Base-by-base conservation (phyloP, 2,888 invertebrate species). In the Bombylius major region DNA sequence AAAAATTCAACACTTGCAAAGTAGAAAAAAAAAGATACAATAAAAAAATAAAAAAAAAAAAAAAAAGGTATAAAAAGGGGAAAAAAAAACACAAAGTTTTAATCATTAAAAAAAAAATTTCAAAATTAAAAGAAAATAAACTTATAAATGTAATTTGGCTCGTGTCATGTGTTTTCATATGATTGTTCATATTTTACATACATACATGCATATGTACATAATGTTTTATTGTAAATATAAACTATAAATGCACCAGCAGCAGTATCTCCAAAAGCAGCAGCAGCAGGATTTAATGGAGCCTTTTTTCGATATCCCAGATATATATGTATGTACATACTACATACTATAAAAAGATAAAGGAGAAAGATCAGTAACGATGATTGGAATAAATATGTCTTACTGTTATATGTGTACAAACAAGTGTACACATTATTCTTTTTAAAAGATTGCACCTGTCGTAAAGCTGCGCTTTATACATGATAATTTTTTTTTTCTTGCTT, bases 401-500 rank as follows among this genome's bases (percentile, higher is more conserved):
- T 42, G 39, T 42, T 42, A 42, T 4, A 42, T 42, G 39, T 11
- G 39, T 42, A 42, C 12, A 11, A 8, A 11, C 11, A 42, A 11
- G 39, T 42, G 36, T 36, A 42, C 11, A 42, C 39, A 42, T 11
- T 11, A 42, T 42, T 42, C 39, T 8, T 9, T 36, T 36, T 36
- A 11, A 31, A 11, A 47, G 31, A 46, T 31, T 50, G 45, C 59
- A 59, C 59, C 59, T 59, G 59, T 57, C 59, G 56, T 53, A 57
- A 59, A 59, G 59, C 55, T 59, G 59, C 59, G 56, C 59, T 56
- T 56, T 51, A 55, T 23, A 23, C 23, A 23, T 23, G 23, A 23
- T 23, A 23, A 23, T 23, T 23, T 23, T 23, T 23, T 23, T 23
- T 23, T 23, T 23, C 3, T 23, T 23, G 23, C 23, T 23, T 23